Evolutionary conservation across 2,888 invertebrate genomes (phyloP).

Genomic region (Drosophila affinis): DNA sequence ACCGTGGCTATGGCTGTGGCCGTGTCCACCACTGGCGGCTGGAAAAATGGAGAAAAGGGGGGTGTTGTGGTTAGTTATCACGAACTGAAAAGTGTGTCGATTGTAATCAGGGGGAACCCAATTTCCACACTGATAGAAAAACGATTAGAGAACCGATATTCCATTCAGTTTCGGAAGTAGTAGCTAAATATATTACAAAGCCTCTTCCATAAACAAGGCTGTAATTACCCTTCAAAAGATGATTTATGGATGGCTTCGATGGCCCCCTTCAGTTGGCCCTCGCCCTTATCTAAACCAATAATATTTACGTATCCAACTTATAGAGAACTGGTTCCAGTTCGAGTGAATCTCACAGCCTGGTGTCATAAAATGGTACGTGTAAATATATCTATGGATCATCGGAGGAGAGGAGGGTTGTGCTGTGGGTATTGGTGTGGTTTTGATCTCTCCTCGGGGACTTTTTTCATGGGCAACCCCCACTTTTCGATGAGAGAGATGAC

Average conservation of each 20-base stretch:
- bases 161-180: constrained; percentile 2
- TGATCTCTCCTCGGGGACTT: constrained; percentile 21
- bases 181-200: background rate
- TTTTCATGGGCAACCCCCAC: constrained; percentile 36
- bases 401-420: background rate
- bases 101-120: constrained; percentile 17
- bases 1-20: constrained; percentile 62
- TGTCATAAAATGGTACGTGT: background rate
- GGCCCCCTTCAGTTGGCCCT: background rate
- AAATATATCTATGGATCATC: constrained; percentile 8
- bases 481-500: constrained; percentile 23
- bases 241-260: constrained; percentile 20
- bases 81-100: constrained; percentile 21
- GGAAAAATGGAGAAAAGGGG: background rate
- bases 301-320: constrained; percentile 28
- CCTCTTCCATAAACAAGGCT: background rate
- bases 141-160: background rate
- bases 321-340: background rate
- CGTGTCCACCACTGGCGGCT: constrained; percentile 66
- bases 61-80: constrained; percentile 9
- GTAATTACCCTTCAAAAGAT: constrained; percentile 10
- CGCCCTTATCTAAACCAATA: constrained; percentile 21
- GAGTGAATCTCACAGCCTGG: constrained; percentile 6
- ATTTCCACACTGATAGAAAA: constrained; percentile 16
- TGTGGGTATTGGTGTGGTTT: background rate